These are phyloP conservation scores for Crypturellus tataupa DNA, from an alignment of 2,797 vertebrate species.

Conservation along the genomic window DNA sequence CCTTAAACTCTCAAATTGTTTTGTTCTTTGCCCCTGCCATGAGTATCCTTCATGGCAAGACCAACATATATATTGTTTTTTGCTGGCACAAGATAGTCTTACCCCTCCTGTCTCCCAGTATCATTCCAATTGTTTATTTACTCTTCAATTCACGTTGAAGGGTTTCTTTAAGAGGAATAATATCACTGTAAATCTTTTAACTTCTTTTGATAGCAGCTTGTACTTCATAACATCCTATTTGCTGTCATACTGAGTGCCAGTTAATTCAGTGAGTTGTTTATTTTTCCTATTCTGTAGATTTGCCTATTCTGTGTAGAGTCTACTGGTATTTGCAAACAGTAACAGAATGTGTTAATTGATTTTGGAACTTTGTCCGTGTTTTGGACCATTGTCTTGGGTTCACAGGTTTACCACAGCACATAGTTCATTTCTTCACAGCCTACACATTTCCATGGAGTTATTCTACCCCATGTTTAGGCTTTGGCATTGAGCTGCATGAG, in stretches of 20 bases:
- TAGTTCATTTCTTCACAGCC: not conserved
- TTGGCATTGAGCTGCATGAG: not conserved
- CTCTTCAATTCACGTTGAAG: not conserved
- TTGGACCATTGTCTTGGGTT: not conserved
- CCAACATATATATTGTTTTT: not conserved
- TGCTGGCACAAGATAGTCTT: not conserved
- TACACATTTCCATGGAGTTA: not conserved
- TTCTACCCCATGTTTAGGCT: not conserved
- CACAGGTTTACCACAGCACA: rapidly evolving
- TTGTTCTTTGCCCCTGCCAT: not conserved
- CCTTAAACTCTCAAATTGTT: not conserved
- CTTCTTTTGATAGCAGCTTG: not conserved
- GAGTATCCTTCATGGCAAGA: not conserved
- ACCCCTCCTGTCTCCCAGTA: not conserved
- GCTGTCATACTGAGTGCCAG: not conserved
- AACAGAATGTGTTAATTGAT: not conserved
- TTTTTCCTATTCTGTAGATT: not conserved
- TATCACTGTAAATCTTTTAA: not conserved
- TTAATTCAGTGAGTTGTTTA: not conserved
- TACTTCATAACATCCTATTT: not conserved
- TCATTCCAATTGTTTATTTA: not conserved
- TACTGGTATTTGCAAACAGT: not conserved
- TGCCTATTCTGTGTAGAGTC: not conserved
- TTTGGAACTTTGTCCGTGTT: not conserved
- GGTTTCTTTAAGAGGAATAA: not conserved